Evolutionary conservation across 2,113 vertebrate species (phyloP).

Genomic region (Tympanuchus pallidicinctus): DNA sequence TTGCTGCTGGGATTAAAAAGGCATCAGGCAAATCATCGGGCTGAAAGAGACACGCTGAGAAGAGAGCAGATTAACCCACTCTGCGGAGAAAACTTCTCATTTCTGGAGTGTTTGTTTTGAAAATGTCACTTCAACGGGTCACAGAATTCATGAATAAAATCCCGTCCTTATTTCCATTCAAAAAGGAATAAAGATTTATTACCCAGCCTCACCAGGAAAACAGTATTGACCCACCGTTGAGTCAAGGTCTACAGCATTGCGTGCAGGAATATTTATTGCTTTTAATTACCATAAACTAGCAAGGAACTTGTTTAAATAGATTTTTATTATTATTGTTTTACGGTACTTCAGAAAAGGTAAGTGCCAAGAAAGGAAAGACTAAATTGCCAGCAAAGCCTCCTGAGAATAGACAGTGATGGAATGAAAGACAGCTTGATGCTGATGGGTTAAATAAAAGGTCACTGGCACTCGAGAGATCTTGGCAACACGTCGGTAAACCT

Average conservation of each 20-base stretch:
- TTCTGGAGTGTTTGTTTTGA: constrained; percentile 72
- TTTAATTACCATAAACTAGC: constrained; percentile 83
- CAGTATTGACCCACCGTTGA: constrained; percentile 78
- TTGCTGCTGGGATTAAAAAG: constrained; percentile 55
- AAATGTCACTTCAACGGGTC: constrained; percentile 72
- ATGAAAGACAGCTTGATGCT: constrained; percentile 65
- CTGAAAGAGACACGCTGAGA: constrained; percentile 20
- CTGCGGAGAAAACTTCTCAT: constrained; percentile 67
- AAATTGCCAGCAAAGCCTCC: constrained; percentile 20
- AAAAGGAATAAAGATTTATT: constrained; percentile 83
- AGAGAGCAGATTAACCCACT: constrained; percentile 50
- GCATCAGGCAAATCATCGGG: neutral
- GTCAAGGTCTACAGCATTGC: constrained; percentile 73
- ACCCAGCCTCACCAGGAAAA: constrained; percentile 71
- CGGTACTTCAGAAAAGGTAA: constrained; percentile 49
- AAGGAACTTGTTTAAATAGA: constrained; percentile 74
- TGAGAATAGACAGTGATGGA: constrained; percentile 33
- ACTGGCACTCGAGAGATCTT: neutral
- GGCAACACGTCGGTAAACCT: constrained; percentile 15
- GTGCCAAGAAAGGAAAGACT: neutral
- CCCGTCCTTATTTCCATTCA: constrained; percentile 73
- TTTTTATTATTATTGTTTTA: constrained; percentile 62
- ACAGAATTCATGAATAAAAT: constrained; percentile 78
- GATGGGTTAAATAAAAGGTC: constrained; percentile 67
- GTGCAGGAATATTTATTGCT: constrained; percentile 79